Evolutionary conservation across 2,888 invertebrate genomes (phyloP).

Genomic region (Drosophila trichaetosa): DNA sequence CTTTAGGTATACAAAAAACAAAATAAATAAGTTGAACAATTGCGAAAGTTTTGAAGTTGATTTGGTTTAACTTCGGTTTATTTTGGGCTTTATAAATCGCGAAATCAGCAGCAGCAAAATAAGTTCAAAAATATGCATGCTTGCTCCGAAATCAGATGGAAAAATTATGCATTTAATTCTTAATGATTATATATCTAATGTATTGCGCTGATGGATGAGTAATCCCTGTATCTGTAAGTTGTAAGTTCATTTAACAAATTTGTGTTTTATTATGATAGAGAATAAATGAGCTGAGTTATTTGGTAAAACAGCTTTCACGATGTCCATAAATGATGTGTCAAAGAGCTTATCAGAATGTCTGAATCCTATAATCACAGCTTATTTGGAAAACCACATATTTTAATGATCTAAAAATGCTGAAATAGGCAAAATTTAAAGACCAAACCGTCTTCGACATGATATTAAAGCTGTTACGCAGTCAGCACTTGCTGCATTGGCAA

Average conservation of each 20-base stretch:
- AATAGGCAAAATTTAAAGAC: slow-evolving; percentile 39
- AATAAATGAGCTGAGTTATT: neutral
- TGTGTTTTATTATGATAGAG: neutral
- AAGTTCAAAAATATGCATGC: neutral
- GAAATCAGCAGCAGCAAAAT: neutral
- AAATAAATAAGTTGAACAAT: slow-evolving; percentile 35
- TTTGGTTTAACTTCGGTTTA: slow-evolving; percentile 1
- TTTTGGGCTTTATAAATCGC: neutral
- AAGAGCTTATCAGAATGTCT: neutral
- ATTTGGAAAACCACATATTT: neutral
- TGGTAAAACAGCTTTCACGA: neutral
- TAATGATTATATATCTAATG: neutral
- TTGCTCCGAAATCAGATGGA: neutral
- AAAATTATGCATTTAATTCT: neutral
- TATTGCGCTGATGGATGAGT: neutral
- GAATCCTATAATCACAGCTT: no score
- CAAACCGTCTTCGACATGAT: slow-evolving; percentile 22
- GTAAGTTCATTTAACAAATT: neutral
- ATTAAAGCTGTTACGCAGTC: slow-evolving; percentile 26
- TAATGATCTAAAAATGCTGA: neutral
- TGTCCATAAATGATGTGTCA: neutral
- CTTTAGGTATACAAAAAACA: neutral
- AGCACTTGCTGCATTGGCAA: slow-evolving; percentile 57
- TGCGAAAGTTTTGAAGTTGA: neutral
- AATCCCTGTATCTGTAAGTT: no score